Evolutionary conservation across 2,797 vertebrate genomes (phyloP).

Genomic region (Borostomias antarcticus): DNA sequence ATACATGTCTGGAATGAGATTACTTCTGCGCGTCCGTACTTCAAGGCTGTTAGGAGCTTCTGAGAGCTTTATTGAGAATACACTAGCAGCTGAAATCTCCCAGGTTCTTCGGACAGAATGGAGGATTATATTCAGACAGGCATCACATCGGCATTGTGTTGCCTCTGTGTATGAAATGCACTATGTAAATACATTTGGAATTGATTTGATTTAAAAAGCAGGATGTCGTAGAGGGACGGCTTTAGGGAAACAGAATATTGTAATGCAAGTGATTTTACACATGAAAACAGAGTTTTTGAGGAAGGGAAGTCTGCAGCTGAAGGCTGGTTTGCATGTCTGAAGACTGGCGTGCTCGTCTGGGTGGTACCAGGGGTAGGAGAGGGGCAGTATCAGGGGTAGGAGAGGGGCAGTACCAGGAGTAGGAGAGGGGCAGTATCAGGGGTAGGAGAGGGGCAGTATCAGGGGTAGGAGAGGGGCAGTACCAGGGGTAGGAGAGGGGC

Average conservation of each 20-base stretch:
- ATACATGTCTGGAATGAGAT: slow-evolving; percentile 51
- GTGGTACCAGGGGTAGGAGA: slow-evolving; percentile 23
- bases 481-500: no score
- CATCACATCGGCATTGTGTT: slow-evolving; percentile 54
- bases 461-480: no score
- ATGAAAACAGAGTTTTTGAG: slow-evolving; percentile 42
- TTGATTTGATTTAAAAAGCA: no score
- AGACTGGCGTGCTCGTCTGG: slow-evolving; percentile 21
- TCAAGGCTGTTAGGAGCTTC: slow-evolving; percentile 54
- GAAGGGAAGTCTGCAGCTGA: slow-evolving; percentile 9
- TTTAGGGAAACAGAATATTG: slow-evolving; percentile 40
- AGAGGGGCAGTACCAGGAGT: no score
- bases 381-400: no score
- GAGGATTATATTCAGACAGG: slow-evolving; percentile 50
- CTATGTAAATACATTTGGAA: no score
- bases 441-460: no score
- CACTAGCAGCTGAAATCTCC: slow-evolving; percentile 52
- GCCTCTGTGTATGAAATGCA: no score
- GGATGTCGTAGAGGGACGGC: slow-evolving; percentile 30
- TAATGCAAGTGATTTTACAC: slow-evolving; percentile 41
- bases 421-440: no score
- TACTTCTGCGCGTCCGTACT: slow-evolving; percentile 45
- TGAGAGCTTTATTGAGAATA: slow-evolving; percentile 52
- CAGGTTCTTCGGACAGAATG: slow-evolving; percentile 58
- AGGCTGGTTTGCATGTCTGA: slow-evolving; percentile 23